Conservation (phyloP, 2,797 vertebrate species). For the Sebastes baramenuke region DNA sequence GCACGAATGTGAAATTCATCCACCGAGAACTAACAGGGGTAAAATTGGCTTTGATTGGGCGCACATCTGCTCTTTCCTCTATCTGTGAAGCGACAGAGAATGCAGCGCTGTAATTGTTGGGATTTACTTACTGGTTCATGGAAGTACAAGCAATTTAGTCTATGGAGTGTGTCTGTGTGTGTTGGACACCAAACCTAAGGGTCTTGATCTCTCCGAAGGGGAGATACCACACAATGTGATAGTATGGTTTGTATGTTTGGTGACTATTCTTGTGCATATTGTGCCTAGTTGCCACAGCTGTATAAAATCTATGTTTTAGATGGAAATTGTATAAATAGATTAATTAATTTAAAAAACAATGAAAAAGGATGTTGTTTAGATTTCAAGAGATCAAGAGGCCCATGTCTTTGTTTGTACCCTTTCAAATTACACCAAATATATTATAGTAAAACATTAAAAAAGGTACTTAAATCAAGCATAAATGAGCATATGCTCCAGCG, state of each 20-base stretch:
- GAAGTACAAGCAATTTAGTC: neutral
- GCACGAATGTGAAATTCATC: slow-evolving; percentile 16
- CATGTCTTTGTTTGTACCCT: neutral
- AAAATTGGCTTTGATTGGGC: slow-evolving; percentile 44
- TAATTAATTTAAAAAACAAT: neutral
- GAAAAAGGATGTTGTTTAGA: neutral
- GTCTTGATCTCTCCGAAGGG: neutral
- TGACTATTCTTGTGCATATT: rapidly evolving
- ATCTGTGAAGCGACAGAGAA: neutral
- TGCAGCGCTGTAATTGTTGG: neutral
- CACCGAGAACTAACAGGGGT: slow-evolving; percentile 21
- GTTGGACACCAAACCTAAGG: neutral
- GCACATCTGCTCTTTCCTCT: slow-evolving; percentile 29
- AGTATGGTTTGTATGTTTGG: too few relatives aligned
- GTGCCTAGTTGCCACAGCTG: neutral
- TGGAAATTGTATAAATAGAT: neutral
- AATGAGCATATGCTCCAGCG: neutral
- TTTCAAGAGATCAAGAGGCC: neutral
- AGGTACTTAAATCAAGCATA: neutral
- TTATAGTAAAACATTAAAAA: neutral
- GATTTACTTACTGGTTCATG: neutral
- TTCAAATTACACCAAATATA: neutral
- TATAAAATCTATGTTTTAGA: neutral
- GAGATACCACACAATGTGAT: neutral
- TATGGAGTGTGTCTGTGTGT: neutral